Evolutionary conservation across 2,797 vertebrate genomes (phyloP), one percentile per base, ranked within the genome.

Genomic region (Pseudopleuronectes americanus): DNA sequence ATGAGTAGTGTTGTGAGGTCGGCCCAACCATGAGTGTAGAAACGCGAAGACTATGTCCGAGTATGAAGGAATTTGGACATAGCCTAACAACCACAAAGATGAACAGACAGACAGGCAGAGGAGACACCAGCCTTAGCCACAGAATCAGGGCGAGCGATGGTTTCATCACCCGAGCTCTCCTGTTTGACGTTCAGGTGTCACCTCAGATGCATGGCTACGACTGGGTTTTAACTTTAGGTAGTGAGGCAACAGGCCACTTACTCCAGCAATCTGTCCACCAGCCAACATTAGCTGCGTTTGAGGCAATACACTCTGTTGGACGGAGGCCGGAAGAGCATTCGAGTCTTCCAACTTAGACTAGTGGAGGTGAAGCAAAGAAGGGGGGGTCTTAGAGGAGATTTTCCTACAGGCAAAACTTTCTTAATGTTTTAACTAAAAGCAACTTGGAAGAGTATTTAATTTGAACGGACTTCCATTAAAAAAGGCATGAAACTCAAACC

Each of bases 271-370:
- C 94, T 98, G 97, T 94, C 96, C 97, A 92, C 97, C 96, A 62
- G 97, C 95, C 95, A 98, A 95, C 97, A 98, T 97, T 76, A 98
- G 95, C 94, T 96, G 97, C 76, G 96, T 96, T 93, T 97, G 97
- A 92, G 96, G 96, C 92, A 97, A 95, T 90, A 94, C 94, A 48
- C 95, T 95, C 95, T 97, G 96, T 94, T 97, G 96, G 95, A 93
- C 94, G 90, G 96, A 96, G 92, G 95, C 95, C 86, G 94, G 94
- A 84, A 95, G 93, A 88, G 96, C 95, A 89, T 94, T 95, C 57
- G 95, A 95, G 93, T 97, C 96, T 94, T 98, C 97, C 90, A 93
- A 95, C 91, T 98, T 97, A 93, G 95, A 96, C 96, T 97, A 95
- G 85, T 84, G 75, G 90, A 90, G 87, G 88, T 90, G 90, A 94